These are phyloP conservation scores for Zenarchopterus dispar DNA, from an alignment of 2,797 vertebrate genomes.

Conservation along the genomic window DNA sequence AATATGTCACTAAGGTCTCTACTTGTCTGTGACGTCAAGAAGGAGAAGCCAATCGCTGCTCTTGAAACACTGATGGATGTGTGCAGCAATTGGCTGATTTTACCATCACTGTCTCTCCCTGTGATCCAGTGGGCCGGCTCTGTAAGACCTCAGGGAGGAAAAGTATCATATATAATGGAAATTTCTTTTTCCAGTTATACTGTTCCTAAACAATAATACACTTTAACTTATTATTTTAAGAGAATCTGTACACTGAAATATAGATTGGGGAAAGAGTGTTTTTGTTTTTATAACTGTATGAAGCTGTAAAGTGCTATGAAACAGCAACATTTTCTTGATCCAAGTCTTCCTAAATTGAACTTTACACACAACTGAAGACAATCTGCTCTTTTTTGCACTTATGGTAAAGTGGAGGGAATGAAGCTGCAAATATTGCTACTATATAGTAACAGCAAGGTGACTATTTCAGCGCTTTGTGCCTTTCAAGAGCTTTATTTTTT, in stretches of 20 bases:
- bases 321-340: not conserved
- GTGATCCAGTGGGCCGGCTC: conserved; percentile 22
- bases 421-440: not conserved
- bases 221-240: no score
- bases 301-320: not conserved
- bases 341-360: conserved; percentile 1
- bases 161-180: conserved; percentile 1
- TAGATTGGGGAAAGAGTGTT: not conserved
- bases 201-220: not conserved
- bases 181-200: not conserved
- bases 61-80: conserved; percentile 10
- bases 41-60: conserved; percentile 47
- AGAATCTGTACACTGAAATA: not conserved
- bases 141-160: conserved; percentile 28
- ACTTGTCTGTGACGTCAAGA: conserved; percentile 55
- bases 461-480: no score
- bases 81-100: conserved; percentile 37
- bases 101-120: conserved; percentile 1
- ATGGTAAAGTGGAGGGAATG: not conserved
- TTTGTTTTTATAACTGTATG: conserved; percentile 9
- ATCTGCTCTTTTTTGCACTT: not conserved
- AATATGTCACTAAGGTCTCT: conserved; percentile 63
- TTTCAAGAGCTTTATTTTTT: no score
- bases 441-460: not conserved
- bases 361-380: not conserved